Base-by-base conservation (phyloP, 2,888 invertebrate genomes). In the Torymus texanus region DNA sequence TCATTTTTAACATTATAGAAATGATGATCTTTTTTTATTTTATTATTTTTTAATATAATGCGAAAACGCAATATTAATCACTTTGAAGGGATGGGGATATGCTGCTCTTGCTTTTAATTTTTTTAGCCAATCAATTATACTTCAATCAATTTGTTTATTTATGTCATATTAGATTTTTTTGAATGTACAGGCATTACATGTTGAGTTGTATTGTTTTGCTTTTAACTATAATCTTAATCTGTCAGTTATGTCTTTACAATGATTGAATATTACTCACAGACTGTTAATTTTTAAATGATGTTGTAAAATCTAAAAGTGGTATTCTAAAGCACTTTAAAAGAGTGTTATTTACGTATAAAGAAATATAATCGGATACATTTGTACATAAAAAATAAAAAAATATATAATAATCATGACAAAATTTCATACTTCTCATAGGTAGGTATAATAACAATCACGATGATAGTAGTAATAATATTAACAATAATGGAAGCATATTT, bases 1-100 rank as follows among this genome's bases (percentile, higher is more conserved):
- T 80, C 59, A 58, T 21, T 3, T 59, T 80, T 75, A 29, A 1
- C 76, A 63, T 61, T 53, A 70, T 10, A 50, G 71, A 55, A 79
- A 50, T 14, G 65, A 53, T 56, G 50, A 2, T 56, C 29, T 53
- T 24, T 51, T 61, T 65, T 72, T 66, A 51, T 66, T 65, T 50
- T 68, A 70, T 12, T 55, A 13, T 29, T 68, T 63, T 73, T 63
- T 73, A 63, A 51, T 21, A 2, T 29, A 29, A 29, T 29, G 4
- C 29, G 24, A 24, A 24, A n/a, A n/a, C 3, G 3, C 3, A 24
- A 24, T 24, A 24, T 24, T n/a, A 24, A 24, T 24, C 29, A 29
- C 29, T 29, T 5, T 3, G 29, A 0, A 29, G 29, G 41, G 13
- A 11, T 18, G 18, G 21, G 14, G 2, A 16, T 29, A 68, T 58